Base-by-base conservation (phyloP, 2,888 invertebrate species). In the Desoria tigrina region DNA sequence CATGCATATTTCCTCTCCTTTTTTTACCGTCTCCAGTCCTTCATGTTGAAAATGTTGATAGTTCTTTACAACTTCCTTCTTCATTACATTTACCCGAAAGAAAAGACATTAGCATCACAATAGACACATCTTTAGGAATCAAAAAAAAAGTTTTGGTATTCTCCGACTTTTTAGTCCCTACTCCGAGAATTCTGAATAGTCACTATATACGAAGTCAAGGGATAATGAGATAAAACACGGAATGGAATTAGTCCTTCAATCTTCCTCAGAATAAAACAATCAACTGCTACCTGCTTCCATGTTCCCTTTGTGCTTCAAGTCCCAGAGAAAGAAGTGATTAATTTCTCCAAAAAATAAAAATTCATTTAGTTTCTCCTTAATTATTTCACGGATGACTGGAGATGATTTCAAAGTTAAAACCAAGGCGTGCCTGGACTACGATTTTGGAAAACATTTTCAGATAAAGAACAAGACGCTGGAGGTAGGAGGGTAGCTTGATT, bases 381-480 rank as follows among this genome's bases (percentile, higher is more conserved):
- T 58, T 58, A 27, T 42, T 58, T 58, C 58, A 58, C 45, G 26
- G 45, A 45, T 58, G 58, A 26, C 26, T 42, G 21, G 57, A 27
- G n/a, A 42, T 57, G 39, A 32, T 45, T 45, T 45, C 4, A 11
- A 32, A 32, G 9, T 18, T 18, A 23, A 53, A 26, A 51, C 23
- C 26, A 26, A 6, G 6, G 11, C 39, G 28, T 18, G 55, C n/a
- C n/a, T n/a, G n/a, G n/a, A n/a, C n/a, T n/a, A n/a, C n/a, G n/a
- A n/a, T n/a, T n/a, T n/a, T n/a, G n/a, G n/a, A n/a, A n/a, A n/a
- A n/a, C n/a, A n/a, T n/a, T n/a, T n/a, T n/a, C n/a, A n/a, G n/a
- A n/a, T n/a, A n/a, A n/a, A n/a, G n/a, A n/a, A n/a, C n/a, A n/a
- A n/a, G n/a, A n/a, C n/a, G n/a, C n/a, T n/a, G n/a, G n/a, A n/a